Percentiles rank a stretch among this genome's conserved stretches.
These are phyloP conservation scores for Ranitomeya variabilis DNA, from an alignment of 2,113 vertebrate genomes.

Conservation along the genomic window DNA sequence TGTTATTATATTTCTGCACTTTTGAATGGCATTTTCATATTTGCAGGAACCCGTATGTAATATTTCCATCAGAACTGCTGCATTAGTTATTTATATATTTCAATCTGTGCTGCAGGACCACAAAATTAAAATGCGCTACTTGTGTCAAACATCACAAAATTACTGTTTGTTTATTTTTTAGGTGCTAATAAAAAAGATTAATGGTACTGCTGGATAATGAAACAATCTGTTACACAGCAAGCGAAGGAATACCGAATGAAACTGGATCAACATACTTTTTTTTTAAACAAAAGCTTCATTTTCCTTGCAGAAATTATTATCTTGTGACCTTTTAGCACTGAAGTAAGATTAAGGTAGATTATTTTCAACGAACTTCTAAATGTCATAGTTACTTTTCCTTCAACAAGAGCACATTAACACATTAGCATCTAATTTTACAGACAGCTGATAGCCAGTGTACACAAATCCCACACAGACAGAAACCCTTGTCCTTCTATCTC, in stretches of 20 bases:
- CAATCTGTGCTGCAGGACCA: conserved; percentile 68
- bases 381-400: conserved; percentile 69
- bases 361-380: conserved; percentile 66
- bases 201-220: conserved; percentile 74
- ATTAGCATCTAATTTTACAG: conserved; percentile 38
- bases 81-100: conserved; percentile 61
- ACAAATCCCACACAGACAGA: not conserved
- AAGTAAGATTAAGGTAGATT: conserved; percentile 64
- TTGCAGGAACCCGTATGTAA: conserved; percentile 61
- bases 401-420: conserved; percentile 52
- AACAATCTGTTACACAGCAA: conserved; percentile 75
- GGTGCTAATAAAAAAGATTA: conserved; percentile 81
- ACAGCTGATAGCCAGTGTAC: conserved; percentile 18
- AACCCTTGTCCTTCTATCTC: not conserved
- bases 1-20: conserved; percentile 67
- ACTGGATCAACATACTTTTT: conserved; percentile 58
- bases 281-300: conserved; percentile 55
- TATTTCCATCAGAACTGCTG: conserved; percentile 67
- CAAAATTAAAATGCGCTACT: conserved; percentile 77
- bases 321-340: conserved; percentile 63
- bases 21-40: conserved; percentile 65
- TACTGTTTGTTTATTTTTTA: conserved; percentile 81
- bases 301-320: conserved; percentile 63
- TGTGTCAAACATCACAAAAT: conserved; percentile 77
- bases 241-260: conserved; percentile 69